phyloP scores from a whole-genome alignment of 2,113 vertebrate genomes.

The Scomber japonicus region DNA sequence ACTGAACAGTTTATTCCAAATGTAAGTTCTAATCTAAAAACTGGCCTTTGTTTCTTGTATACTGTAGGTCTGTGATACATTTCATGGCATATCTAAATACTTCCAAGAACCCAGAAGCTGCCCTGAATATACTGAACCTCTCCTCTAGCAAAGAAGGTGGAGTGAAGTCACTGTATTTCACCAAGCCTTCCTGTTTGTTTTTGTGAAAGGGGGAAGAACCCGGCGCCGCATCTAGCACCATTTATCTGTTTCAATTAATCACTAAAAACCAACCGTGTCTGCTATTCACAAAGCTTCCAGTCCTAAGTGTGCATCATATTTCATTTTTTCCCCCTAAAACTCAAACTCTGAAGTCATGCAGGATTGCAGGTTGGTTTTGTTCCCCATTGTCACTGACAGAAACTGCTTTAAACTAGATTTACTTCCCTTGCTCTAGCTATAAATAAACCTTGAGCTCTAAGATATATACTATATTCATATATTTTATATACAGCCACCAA shows the following conservation, averaged over 20 bases:
- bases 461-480: conserved; percentile 89
- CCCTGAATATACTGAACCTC: conserved; percentile 40
- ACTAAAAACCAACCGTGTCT: conserved; percentile 58
- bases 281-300: conserved; percentile 70
- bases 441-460: conserved; percentile 89
- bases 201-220: conserved; percentile 40
- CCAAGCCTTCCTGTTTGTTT: conserved; percentile 54
- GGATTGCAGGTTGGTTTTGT: conserved; percentile 83
- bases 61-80: conserved; percentile 14
- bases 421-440: conserved; percentile 86
- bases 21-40: conserved; percentile 21
- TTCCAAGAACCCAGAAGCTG: conserved; percentile 16
- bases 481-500: conserved; percentile 85
- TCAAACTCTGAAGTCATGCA: conserved; percentile 84
- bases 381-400: conserved; percentile 83
- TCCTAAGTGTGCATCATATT: conserved; percentile 70
- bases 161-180: conserved; percentile 52
- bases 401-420: conserved; percentile 84
- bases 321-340: conserved; percentile 63
- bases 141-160: conserved; percentile 47
- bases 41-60: conserved; percentile 6
- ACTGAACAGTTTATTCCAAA: conserved; percentile 18
- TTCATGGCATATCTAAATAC: conserved; percentile 47
- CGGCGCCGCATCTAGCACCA: conserved; percentile 49
- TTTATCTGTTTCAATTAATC: conserved; percentile 52